A percentile compares a stretch with the other conserved stretches of the same genome.
phyloP scores from a whole-genome alignment of 2,113 vertebrate species.

The Gorilla gorilla region DNA sequence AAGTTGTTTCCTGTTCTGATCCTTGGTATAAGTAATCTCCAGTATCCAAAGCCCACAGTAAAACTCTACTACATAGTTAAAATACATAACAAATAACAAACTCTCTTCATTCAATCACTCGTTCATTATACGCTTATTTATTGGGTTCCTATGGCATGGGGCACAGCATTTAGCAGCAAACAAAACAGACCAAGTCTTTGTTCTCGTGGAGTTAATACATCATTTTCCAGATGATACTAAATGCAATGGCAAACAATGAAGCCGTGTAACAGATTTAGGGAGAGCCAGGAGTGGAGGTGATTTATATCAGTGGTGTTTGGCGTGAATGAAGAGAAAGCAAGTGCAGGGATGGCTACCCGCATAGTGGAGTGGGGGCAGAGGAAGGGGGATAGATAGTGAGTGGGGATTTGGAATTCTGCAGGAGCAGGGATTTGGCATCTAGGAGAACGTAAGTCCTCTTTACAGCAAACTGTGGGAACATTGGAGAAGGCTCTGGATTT shows the following conservation, averaged over 20 bases:
- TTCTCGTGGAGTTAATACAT: background rate
- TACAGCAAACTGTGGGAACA: background rate
- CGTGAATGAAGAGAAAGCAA: background rate
- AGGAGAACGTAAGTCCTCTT: background rate
- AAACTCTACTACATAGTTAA: background rate
- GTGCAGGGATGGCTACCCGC: background rate
- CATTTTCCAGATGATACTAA: background rate
- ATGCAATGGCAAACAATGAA: background rate
- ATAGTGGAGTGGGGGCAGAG: background rate
- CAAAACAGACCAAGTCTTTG: background rate
- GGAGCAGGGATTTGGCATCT: background rate
- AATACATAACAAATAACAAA: background rate
- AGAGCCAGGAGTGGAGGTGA: background rate
- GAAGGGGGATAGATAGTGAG: background rate
- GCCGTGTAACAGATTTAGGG: background rate
- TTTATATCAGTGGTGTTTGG: too few species aligned
- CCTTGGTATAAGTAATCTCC: background rate
- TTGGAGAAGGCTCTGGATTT: background rate
- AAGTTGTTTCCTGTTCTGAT: background rate
- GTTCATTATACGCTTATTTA: background rate
- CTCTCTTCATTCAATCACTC: background rate
- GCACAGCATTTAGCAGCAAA: background rate
- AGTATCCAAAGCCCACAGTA: background rate
- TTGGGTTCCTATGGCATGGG: background rate
- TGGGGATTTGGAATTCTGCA: background rate